Base-by-base conservation (phyloP, 53 echinoderm and acorn worm genomes). In the Echinometra lucunter region DNA sequence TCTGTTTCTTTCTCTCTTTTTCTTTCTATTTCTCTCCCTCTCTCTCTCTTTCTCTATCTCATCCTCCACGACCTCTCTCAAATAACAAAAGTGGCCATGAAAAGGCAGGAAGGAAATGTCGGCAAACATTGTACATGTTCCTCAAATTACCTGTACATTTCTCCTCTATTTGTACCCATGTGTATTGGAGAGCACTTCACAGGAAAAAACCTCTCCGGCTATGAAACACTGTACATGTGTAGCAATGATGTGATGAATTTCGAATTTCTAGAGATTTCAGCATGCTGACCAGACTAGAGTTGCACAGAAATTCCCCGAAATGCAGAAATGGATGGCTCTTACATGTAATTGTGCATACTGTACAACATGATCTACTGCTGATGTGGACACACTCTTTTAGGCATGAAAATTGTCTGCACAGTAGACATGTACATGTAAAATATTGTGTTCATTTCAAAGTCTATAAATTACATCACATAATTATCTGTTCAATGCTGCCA, bases 101-200 rank as follows among this genome's bases (percentile, higher is more conserved):
- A 70, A 70, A 70, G 70, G 70, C 30, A 70, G 70, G 30, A 27
- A 70, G 30, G 11, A 70, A 70, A 70, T 70, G 70, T 70, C 70
- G 30, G 70, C 70, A 70, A 70, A 70, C 70, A 70, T 70, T 70
- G 70, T 70, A 32, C 70, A 34, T 70, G 70, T 34, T 70, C 70
- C 70, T 70, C 70, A 70, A 70, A 70, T 70, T 70, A 70, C 34
- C 70, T 1, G 53, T 13, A 53, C 8, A 13, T 34, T 2, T 34
- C 30, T 70, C 34, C 34, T 70, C 70, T 70, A 11, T 70, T 70
- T 70, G 70, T 70, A 10, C 27, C 70, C 34, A 10, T 7, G 70
- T 70, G 70, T 70, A 11, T 53, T 70, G 70, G 70, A 70, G 28
- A 34, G 34, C 70, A 70, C 70, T 34, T 70, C 34, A 12, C 34